These are phyloP conservation scores for Microcebus lehilahytsara DNA, from an alignment of 2,113 vertebrate genomes.

Conservation along the genomic window DNA sequence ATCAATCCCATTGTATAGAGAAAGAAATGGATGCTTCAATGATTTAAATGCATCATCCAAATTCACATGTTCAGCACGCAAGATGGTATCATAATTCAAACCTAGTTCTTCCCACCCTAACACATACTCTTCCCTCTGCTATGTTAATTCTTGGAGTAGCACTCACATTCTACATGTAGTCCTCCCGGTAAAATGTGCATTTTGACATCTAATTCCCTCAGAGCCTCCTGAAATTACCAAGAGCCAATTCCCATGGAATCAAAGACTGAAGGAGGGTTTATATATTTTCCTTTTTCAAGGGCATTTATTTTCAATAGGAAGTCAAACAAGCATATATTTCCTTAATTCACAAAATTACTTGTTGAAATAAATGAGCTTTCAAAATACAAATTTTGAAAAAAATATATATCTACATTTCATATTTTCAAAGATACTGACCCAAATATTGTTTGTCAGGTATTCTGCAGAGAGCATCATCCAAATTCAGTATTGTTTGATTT, in stretches of 20 bases:
- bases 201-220: not conserved
- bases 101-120: not conserved
- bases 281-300: not conserved
- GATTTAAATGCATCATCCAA: not conserved
- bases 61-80: not conserved
- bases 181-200: not conserved
- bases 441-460: not conserved
- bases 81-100: not conserved
- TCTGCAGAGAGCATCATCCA: not conserved
- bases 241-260: not conserved
- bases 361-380: not conserved
- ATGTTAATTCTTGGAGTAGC: not conserved
- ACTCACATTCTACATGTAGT: not conserved
- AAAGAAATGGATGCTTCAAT: not conserved
- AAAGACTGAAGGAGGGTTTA: not conserved
- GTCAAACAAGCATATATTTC: not conserved
- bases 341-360: not conserved
- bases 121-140: not conserved
- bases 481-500: not conserved
- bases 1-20: not conserved
- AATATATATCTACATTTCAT: not conserved
- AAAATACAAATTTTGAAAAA: not conserved
- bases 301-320: constrained; percentile 3
- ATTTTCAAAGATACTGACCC: not conserved
- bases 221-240: not conserved